A percentile compares a stretch with the other conserved stretches of the same genome.
Conservation (phyloP, 1,140 invertebrate genomes). For the Drosophila busckii region DNA sequence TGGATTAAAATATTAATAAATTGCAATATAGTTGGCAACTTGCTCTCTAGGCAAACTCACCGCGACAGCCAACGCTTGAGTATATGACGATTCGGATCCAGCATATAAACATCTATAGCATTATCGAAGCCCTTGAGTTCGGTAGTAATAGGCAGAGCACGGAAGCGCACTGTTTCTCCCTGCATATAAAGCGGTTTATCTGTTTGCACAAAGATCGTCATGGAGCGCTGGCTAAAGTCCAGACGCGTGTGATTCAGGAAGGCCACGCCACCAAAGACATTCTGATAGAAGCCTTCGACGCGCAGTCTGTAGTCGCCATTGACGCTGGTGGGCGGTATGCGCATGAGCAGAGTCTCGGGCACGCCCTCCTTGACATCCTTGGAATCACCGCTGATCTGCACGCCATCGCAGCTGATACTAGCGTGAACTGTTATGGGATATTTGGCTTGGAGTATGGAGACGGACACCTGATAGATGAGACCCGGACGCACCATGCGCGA, state of each 20-base stretch:
- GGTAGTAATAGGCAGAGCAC: conserved; percentile 93
- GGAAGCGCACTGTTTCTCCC: conserved; percentile 91
- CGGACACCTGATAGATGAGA: conserved; percentile 90
- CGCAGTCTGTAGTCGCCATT: conserved; percentile 90
- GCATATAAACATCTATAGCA: conserved; percentile 93
- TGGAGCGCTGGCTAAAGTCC: conserved; percentile 91
- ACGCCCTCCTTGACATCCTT: conserved; percentile 88
- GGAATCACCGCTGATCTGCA: conserved; percentile 89
- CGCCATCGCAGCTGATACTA: conserved; percentile 91
- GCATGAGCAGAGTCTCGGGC: conserved; percentile 90
- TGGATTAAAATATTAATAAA: no score
- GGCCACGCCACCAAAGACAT: conserved; percentile 89
- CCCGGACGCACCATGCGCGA: conserved; percentile 91
- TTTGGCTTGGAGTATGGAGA: conserved; percentile 86
- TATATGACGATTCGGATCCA: conserved; percentile 91
- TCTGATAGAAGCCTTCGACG: conserved; percentile 92
- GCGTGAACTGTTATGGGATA: conserved; percentile 88
- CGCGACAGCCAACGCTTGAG: conserved; percentile 93
- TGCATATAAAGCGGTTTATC: conserved; percentile 98
- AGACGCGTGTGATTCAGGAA: conserved; percentile 91
- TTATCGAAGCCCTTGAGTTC: conserved; percentile 92
- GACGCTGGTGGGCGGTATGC: conserved; percentile 90
- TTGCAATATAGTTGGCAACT: no score
- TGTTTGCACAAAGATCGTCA: conserved; percentile 97
- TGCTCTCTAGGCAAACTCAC: no score